phyloP scores from a whole-genome alignment of 2,113 vertebrate genomes.

The Papio anubis region DNA sequence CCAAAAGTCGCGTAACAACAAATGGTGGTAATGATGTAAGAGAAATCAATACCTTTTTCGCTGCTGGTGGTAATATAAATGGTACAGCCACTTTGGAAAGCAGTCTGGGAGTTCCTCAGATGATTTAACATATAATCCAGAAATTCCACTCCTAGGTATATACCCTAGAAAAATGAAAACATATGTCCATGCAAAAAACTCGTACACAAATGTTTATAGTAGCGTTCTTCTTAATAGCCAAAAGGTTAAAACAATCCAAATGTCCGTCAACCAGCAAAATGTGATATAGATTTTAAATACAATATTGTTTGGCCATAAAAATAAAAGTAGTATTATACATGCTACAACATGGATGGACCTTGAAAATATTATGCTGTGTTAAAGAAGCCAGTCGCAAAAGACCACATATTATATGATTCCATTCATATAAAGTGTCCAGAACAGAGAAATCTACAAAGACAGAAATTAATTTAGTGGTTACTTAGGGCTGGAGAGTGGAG shows the following conservation, averaged over 20 bases:
- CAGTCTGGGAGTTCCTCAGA: not conserved
- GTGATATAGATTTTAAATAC: not conserved
- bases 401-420: not conserved
- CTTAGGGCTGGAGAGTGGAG: not conserved
- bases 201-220: not conserved
- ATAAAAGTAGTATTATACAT: not conserved
- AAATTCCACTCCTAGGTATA: not conserved
- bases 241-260: not conserved
- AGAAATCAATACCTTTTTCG: not conserved
- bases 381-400: not conserved
- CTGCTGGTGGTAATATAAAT: not conserved
- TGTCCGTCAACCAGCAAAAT: not conserved
- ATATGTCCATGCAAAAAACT: not conserved
- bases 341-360: not conserved
- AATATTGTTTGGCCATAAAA: not conserved
- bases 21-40: not conserved
- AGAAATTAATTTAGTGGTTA: not conserved
- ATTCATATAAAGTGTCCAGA: not conserved
- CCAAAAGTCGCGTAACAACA: not conserved
- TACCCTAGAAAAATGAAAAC: not conserved
- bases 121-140: not conserved
- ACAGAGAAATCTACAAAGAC: not conserved
- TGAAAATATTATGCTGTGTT: not conserved
- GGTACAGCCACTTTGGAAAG: not conserved
- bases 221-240: not conserved